phyloP scores from a whole-genome alignment of 2,113 vertebrate species.

The Oncorhynchus mykiss region DNA sequence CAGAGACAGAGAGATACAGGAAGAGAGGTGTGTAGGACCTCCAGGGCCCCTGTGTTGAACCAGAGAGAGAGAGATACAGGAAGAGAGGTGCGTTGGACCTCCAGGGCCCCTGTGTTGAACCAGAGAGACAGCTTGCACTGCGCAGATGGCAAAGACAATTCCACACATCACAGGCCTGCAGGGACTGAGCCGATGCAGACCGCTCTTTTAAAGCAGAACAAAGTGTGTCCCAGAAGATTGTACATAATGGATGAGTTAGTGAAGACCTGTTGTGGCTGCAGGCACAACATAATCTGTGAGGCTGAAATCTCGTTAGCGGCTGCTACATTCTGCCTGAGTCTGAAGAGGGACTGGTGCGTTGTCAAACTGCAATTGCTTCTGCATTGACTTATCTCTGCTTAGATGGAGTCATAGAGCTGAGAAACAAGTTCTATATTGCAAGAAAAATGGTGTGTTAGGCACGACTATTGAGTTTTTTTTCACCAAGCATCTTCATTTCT shows the following conservation, averaged over 20 bases:
- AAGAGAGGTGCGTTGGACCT: not conserved
- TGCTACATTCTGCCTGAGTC: too few relatives aligned
- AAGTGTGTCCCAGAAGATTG: not conserved
- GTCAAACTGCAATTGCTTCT: too few relatives aligned
- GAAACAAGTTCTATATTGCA: not conserved
- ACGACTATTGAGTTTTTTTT: too few relatives aligned
- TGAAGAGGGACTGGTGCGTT: too few relatives aligned
- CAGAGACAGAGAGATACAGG: too few relatives aligned
- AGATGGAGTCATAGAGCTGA: not conserved
- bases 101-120: not conserved
- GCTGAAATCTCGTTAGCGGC: not conserved
- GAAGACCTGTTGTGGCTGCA: not conserved
- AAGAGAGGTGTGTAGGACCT: too few relatives aligned
- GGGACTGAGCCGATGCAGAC: not conserved
- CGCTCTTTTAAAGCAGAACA: conserved; percentile 1
- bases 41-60: too few relatives aligned
- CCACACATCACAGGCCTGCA: not conserved
- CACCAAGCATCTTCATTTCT: too few relatives aligned
- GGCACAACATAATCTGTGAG: not conserved
- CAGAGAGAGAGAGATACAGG: too few relatives aligned
- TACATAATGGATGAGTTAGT: not conserved
- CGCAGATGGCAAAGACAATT: not conserved
- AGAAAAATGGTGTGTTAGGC: too few relatives aligned
- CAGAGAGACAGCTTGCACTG: not conserved
- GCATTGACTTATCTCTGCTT: not conserved